Evolutionary conservation across 2,113 vertebrate species (phyloP), one percentile per base, ranked within the genome.

Genomic region (Spea bombifrons): DNA sequence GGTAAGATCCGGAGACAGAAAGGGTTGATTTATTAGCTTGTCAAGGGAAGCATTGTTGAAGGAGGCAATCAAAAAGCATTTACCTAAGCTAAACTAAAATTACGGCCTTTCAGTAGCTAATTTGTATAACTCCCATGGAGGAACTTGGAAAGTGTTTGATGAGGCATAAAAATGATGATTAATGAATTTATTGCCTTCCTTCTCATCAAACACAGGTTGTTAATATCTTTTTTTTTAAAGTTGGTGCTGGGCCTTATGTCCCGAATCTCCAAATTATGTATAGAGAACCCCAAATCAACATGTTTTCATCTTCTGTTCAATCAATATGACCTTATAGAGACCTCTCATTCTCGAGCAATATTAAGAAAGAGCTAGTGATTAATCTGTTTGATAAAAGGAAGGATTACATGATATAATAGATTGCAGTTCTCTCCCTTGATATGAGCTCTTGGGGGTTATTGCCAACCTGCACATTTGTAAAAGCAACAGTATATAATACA

Each of bases 91-190:
- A 94, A 95, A 97, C 95, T 95, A 92, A 97, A 97, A 97, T 95
- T 90, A 98, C 95, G 94, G 95, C 95, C 94, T 97, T 97, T 96
- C 95, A 95, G 92, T 92, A 93, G 94, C 96, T 98, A 98, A 99
- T 99, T 98, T 97, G 96, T 98, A 94, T 95, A 95, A 97, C 95
- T 98, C 95, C 96, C 96, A 94, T 95, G 93, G 95, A 98, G 95
- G 95, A 94, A 92, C 91, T 95, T 93, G 96, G 94, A 97, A 96
- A 97, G 95, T 94, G 94, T 95, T 98, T 97, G 96, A 99, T 98
- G 97, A 99, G 96, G 95, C 97, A 98, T 97, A 96, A 97, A 30
- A 99, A 99, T 97, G 95, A 98, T 98, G 96, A 98, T 98, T 96
- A 99, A 98, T 98, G 95, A 97, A 98, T 98, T 96, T 96, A 98